These are phyloP conservation scores for Rhinogobius similis DNA, from an alignment of 2,113 vertebrate genomes.

Conservation along the genomic window DNA sequence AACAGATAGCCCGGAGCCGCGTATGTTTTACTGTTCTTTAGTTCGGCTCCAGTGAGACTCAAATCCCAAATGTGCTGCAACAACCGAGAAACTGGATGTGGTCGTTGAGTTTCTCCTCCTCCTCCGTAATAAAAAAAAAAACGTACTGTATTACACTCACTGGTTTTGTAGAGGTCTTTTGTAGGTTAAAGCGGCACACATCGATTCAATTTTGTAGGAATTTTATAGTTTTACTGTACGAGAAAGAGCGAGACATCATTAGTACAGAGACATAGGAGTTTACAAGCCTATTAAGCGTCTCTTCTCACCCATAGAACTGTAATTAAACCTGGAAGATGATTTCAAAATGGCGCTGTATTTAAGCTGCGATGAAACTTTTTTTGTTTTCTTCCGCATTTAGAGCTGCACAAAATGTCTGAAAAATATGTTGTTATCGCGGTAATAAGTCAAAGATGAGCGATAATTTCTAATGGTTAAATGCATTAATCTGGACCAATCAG, in stretches of 20 bases:
- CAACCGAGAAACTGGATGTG: background rate
- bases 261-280: too few species aligned
- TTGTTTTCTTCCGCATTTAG: too few species aligned
- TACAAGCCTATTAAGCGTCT: too few species aligned
- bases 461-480: too few species aligned
- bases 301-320: too few species aligned
- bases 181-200: background rate
- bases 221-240: background rate
- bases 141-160: background rate
- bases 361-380: too few species aligned
- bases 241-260: background rate
- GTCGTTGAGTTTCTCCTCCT: background rate
- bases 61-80: background rate
- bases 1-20: background rate
- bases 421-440: too few species aligned
- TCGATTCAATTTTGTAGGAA: background rate
- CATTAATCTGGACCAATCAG: too few species aligned
- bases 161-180: background rate
- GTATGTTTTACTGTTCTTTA: background rate
- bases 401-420: too few species aligned
- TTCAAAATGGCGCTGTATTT: too few species aligned
- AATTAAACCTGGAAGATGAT: too few species aligned
- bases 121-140: background rate
- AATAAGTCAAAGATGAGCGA: too few species aligned
- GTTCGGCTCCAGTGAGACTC: background rate